Evolutionary conservation across 2,113 vertebrate genomes (phyloP), one percentile per base, ranked within the genome.

Genomic region (Heteronetta atricapilla): DNA sequence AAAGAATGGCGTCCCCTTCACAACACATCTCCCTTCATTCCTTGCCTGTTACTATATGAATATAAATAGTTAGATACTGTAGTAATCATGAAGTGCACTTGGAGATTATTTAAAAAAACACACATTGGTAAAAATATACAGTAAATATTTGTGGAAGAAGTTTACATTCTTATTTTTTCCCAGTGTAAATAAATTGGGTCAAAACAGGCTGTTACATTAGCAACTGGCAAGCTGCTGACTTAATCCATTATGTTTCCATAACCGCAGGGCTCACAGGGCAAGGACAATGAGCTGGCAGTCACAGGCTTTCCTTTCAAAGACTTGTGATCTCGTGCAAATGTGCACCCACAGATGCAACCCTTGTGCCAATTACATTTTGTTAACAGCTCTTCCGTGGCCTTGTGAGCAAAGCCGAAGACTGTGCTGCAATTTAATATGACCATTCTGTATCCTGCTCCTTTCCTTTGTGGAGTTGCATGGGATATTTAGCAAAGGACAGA

Each of bases 131-230:
- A 75, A 96, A 95, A 75, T 67, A 42, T 75, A 66, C 62, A 73
- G 38, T 40, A 89, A 86, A 76, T 93, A 68, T 48, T 78, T 86
- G 62, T 52, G 9, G 33, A 82, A 93, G 64, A 90, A 67, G 69
- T 86, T 95, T 95, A 86, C 46, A 52, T 76, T 86, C n/a, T 66
- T 78, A 11, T 55, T 85, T 95, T 88, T 92, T 70, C 44, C 29
- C 90, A 83, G 34, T 88, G 26, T 70, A 86, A 95, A 93, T 88
- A 93, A 90, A 80, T 58, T 25, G 56, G 4, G 3, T 76, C 0
- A 1, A 56, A 83, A 72, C 29, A 73, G 22, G 29, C 17, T 42
- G 53, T 89, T 74, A 46, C 44, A 77, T 87, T 82, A 93, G 70
- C 42, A 90, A 13, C 38, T 72, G 73, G 38, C 73, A 90, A 90